These are phyloP conservation scores for Ctenodactylus gundi DNA, from an alignment of 2,113 vertebrate genomes.

Conservation along the genomic window DNA sequence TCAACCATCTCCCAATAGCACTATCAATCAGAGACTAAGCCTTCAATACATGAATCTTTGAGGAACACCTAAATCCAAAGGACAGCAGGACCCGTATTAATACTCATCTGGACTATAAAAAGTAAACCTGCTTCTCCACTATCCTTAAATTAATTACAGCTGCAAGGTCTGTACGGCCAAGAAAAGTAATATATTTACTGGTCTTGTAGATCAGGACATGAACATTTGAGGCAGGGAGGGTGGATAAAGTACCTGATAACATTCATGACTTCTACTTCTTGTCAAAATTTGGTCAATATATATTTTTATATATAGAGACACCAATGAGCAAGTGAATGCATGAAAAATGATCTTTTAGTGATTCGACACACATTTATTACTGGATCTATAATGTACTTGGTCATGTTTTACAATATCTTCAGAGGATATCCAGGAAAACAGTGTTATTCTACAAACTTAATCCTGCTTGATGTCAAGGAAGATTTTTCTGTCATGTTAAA, in stretches of 20 bases:
- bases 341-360: not conserved
- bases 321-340: not conserved
- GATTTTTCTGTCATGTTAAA: conserved; percentile 20
- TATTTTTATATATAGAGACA: not conserved
- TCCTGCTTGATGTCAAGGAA: not conserved
- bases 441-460: not conserved
- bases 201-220: not conserved
- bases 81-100: not conserved
- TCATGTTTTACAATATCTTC: not conserved
- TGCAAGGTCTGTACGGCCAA: not conserved
- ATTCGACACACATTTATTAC: conserved; percentile 20
- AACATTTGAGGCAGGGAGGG: not conserved
- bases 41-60: not conserved
- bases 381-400: not conserved
- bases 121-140: not conserved
- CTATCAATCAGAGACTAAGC: not conserved
- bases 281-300: not conserved
- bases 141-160: not conserved
- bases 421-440: not conserved
- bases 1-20: not conserved
- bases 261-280: not conserved
- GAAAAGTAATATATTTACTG: not conserved
- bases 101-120: not conserved
- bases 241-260: not conserved
- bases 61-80: not conserved